Conservation (phyloP, 2,888 invertebrate genomes). For the Archips crataeganus region DNA sequence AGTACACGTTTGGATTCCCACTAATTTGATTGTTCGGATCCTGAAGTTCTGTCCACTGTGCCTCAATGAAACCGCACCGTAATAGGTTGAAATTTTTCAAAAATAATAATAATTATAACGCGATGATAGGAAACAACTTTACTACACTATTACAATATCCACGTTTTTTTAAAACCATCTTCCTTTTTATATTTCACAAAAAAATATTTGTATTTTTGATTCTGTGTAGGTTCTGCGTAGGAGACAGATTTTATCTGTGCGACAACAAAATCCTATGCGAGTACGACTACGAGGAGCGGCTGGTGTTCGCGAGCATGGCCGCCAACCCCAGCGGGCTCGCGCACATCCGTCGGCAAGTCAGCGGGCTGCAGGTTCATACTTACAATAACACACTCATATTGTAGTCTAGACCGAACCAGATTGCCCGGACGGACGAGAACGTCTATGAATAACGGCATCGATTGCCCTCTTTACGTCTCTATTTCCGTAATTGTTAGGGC, state of each 20-base stretch:
- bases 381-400: slow-evolving; percentile 47
- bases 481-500: slow-evolving; percentile 18
- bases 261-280: slow-evolving; percentile 98
- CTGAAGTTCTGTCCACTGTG: too few species aligned
- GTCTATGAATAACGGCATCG: slow-evolving; percentile 43
- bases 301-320: slow-evolving; percentile 96
- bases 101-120: background rate
- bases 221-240: slow-evolving; percentile 94
- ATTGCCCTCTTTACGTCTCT: slow-evolving; percentile 32
- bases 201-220: background rate
- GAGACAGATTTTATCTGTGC: slow-evolving; percentile 96
- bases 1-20: too few species aligned
- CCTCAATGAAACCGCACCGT: too few species aligned
- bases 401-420: slow-evolving; percentile 50
- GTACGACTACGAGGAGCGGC: slow-evolving; percentile 96
- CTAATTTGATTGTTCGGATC: too few species aligned
- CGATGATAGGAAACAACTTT: background rate
- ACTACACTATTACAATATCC: too few species aligned
- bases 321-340: slow-evolving; percentile 94
- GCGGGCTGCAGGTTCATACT: slow-evolving; percentile 86
- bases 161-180: background rate
- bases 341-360: slow-evolving; percentile 94
- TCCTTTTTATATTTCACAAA: background rate
- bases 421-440: slow-evolving; percentile 32
- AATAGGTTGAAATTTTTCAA: background rate